A percentile compares a stretch with the other conserved stretches of the same genome.
Conservation (phyloP, 2,888 invertebrate species). For the Acanthopleura granulata region DNA sequence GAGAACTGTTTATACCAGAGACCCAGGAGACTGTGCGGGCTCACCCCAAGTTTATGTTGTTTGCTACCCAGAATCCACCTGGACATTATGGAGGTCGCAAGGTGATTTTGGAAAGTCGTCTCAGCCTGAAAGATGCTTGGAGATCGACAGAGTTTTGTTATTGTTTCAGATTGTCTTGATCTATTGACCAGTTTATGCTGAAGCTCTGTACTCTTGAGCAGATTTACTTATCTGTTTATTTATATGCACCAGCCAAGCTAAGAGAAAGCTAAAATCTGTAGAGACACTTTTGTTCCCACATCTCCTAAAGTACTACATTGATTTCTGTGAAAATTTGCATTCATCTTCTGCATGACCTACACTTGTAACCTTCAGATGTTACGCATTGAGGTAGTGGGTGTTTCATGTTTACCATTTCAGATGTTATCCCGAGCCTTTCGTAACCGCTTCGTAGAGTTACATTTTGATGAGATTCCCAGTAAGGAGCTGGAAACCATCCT, state of each 20-base stretch:
- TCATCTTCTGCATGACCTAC: neutral
- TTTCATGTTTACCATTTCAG: constrained; percentile 60
- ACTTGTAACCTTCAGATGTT: constrained; percentile 1
- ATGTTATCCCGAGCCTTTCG: constrained; percentile 94
- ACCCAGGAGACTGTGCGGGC: constrained; percentile 94
- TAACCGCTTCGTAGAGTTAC: constrained; percentile 96
- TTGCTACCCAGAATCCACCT: constrained; percentile 99
- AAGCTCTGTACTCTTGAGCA: too few relatives aligned
- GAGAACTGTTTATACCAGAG: constrained; percentile 98
- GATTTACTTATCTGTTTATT: too few relatives aligned
- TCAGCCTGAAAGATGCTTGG: neutral
- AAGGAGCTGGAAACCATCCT: constrained; percentile 89
- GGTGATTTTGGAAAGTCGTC: constrained; percentile 70
- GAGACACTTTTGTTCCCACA: too few relatives aligned
- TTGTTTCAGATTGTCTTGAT: too few relatives aligned
- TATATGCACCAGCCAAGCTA: too few relatives aligned
- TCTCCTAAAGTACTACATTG: too few relatives aligned
- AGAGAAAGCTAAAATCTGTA: too few relatives aligned
- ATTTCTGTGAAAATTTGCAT: too few relatives aligned
- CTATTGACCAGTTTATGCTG: too few relatives aligned
- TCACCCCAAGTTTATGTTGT: constrained; percentile 94
- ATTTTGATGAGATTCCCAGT: constrained; percentile 93
- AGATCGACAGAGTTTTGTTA: too few relatives aligned
- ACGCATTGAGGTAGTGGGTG: neutral
- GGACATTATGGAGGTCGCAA: constrained; percentile 96